phyloP scores from a whole-genome alignment of 2,888 invertebrate genomes.

The Ecdyonurus torrentis region DNA sequence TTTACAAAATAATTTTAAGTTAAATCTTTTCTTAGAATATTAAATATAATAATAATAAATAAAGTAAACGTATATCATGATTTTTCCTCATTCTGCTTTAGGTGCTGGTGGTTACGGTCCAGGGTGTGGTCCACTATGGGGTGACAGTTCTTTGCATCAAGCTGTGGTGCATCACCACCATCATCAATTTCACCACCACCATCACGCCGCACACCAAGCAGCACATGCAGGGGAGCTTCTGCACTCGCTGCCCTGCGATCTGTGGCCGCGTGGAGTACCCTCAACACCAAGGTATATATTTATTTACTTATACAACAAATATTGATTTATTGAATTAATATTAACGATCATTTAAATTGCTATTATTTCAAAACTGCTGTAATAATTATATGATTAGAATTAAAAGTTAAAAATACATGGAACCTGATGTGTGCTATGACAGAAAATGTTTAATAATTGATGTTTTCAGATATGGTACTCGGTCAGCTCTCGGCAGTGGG shows the following conservation, averaged over 20 bases:
- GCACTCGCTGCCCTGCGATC: constrained; percentile 7
- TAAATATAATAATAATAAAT: no score
- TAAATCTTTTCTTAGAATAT: no score
- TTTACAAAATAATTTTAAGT: no score
- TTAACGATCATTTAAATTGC: no score
- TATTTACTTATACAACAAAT: neutral
- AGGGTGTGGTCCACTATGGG: constrained; percentile 5
- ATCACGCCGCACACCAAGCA: constrained; percentile 4
- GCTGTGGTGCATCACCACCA: constrained; percentile 6
- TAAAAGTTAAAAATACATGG: no score
- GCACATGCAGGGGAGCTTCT: constrained; percentile 5
- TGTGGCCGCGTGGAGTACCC: constrained; percentile 2
- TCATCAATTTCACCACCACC: constrained; percentile 7
- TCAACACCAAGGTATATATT: neutral
- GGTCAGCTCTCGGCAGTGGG: neutral
- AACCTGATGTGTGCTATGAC: no score
- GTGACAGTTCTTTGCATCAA: constrained; percentile 3
- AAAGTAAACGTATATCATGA: no score
- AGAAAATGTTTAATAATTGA: no score
- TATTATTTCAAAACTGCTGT: neutral
- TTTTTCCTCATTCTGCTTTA: no score
- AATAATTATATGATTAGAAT: no score
- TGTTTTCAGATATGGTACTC: neutral
- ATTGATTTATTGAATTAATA: neutral
- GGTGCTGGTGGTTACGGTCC: constrained; percentile 1